Conservation (phyloP, 2,797 vertebrate species). For the Rhyacichthys aspro region DNA sequence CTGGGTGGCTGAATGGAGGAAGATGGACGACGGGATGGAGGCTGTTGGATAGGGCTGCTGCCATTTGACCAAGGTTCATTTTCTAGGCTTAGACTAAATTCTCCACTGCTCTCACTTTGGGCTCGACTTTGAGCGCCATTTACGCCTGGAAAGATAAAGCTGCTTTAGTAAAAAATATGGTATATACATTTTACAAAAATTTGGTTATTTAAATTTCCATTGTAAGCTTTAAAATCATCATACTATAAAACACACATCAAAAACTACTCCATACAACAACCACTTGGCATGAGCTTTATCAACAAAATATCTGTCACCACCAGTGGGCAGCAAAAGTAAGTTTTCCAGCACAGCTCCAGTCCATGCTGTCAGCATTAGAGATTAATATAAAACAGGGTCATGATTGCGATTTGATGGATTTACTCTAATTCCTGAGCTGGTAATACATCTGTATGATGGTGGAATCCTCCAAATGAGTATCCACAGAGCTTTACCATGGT, state of each 20-base stretch:
- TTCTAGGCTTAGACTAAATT: slow-evolving; percentile 88
- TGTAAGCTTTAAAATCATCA: too few species aligned
- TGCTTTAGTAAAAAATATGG: background rate
- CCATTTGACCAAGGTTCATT: slow-evolving; percentile 92
- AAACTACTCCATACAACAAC: too few species aligned
- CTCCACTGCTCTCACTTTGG: slow-evolving; percentile 93
- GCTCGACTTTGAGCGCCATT: slow-evolving; percentile 84
- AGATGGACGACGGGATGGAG: slow-evolving; percentile 76
- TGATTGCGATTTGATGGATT: slow-evolving; percentile 72
- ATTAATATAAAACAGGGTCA: slow-evolving; percentile 78
- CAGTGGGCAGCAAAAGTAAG: slow-evolving; percentile 59
- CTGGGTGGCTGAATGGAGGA: slow-evolving; percentile 69
- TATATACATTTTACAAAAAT: too few species aligned
- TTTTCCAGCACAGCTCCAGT: slow-evolving; percentile 17
- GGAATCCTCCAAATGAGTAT: slow-evolving; percentile 62
- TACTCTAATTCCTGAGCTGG: slow-evolving; percentile 70
- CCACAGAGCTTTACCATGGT: slow-evolving; percentile 66
- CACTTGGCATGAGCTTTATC: background rate
- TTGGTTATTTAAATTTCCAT: too few species aligned
- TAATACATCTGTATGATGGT: slow-evolving; percentile 65
- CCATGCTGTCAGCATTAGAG: slow-evolving; percentile 40
- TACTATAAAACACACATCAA: too few species aligned
- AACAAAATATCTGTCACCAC: slow-evolving; percentile 24
- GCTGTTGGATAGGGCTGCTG: slow-evolving; percentile 87
- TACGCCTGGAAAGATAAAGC: slow-evolving; percentile 48